Percentiles rank a stretch among this genome's conserved stretches.
phyloP scores from a whole-genome alignment of 1,140 invertebrate genomes.

The Papilio aristodemus region DNA sequence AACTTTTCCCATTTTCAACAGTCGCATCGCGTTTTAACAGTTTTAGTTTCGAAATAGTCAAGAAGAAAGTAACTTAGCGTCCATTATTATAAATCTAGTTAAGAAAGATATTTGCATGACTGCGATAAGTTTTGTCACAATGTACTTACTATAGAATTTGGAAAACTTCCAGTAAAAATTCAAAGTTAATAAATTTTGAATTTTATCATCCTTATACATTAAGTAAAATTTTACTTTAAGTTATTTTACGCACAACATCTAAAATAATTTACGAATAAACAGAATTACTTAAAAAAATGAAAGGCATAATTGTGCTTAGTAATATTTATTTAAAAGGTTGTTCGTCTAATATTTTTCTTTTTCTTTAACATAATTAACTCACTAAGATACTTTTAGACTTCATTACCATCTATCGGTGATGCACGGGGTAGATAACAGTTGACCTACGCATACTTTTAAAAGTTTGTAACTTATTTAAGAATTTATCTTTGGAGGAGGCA shows the following conservation, averaged over 20 bases:
- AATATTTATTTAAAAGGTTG: background rate
- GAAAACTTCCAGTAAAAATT: background rate
- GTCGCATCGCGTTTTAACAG: conserved; percentile 47
- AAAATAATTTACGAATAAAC: background rate
- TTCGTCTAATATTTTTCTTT: background rate
- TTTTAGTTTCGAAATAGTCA: conserved; percentile 12
- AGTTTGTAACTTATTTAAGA: conserved; percentile 18
- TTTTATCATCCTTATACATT: background rate
- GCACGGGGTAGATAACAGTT: background rate
- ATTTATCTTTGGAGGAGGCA: conserved; percentile 7
- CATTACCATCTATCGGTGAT: conserved; percentile 2
- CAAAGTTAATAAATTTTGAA: conserved; percentile 2
- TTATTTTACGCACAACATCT: background rate
- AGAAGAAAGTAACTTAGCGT: conserved; percentile 5
- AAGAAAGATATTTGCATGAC: background rate
- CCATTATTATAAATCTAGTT: background rate
- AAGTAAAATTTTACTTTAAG: background rate
- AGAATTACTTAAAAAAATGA: too few species aligned
- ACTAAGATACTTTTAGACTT: background rate
- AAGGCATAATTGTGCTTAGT: background rate
- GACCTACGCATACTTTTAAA: conserved; percentile 14
- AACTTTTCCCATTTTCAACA: conserved; percentile 72
- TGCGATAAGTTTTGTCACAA: background rate
- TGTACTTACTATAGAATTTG: background rate
- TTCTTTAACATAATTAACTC: background rate